phyloP scores from a whole-genome alignment of 2,797 vertebrate species.

The Hydrophis major region DNA sequence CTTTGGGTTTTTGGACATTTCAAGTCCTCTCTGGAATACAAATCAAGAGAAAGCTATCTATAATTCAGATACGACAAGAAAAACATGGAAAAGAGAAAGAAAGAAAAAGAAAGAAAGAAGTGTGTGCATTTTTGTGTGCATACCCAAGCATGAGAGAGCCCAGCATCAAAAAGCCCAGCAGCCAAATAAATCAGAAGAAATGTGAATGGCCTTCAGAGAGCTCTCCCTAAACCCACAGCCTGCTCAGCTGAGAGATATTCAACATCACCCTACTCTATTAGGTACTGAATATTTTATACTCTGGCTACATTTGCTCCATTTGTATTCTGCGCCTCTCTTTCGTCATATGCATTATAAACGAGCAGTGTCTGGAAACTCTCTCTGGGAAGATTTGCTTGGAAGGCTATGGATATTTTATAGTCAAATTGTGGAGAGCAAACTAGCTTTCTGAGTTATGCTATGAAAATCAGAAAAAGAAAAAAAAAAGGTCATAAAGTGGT shows the following conservation, averaged over 20 bases:
- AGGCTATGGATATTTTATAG: constrained; percentile 68
- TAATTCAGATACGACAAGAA: background rate
- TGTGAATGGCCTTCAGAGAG: constrained; percentile 33
- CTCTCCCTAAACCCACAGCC: constrained; percentile 48
- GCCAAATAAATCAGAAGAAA: constrained; percentile 55
- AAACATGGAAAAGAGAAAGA: constrained; percentile 4
- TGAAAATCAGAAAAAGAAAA: background rate
- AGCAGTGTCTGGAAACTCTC: constrained; percentile 67
- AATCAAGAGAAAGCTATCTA: background rate
- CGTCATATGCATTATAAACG: constrained; percentile 71
- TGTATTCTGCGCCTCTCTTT: constrained; percentile 68
- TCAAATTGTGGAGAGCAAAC: constrained; percentile 63
- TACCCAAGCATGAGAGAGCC: background rate
- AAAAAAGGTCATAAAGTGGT: constrained; percentile 59
- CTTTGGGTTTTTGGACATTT: background rate
- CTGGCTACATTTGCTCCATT: constrained; percentile 57
- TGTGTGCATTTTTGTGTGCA: background rate
- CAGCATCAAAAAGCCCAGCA: background rate
- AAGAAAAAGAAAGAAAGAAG: background rate
- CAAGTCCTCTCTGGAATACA: background rate
- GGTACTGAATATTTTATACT: constrained; percentile 65
- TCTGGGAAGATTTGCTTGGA: constrained; percentile 70
- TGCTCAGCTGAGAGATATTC: constrained; percentile 53
- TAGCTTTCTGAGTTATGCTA: constrained; percentile 58
- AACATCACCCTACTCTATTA: constrained; percentile 51